Percentiles rank a stretch among this genome's conserved stretches.
Conservation (phyloP, 2,113 vertebrate genomes). For the Pampusana beccarii region DNA sequence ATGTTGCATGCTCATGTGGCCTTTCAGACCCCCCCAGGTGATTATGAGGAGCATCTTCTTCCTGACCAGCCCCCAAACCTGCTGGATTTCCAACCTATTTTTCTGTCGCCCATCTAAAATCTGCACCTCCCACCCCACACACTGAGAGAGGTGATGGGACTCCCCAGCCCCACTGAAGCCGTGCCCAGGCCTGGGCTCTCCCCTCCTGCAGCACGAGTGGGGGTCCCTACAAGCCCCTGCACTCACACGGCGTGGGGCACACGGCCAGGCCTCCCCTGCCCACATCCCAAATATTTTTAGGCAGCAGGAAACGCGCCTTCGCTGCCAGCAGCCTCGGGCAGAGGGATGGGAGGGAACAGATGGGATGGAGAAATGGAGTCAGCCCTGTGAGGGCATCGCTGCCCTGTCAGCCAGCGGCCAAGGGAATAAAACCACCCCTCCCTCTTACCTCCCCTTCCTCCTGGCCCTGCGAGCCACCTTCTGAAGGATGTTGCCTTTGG, state of each 20-base stretch:
- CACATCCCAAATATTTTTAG: not conserved
- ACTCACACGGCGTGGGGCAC: no score
- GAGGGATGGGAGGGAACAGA: not conserved
- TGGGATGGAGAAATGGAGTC: not conserved
- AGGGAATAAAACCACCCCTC: not conserved
- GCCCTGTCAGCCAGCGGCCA: not conserved
- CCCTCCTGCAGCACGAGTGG: not conserved
- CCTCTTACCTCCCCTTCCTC: not conserved
- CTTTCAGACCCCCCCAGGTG: not conserved
- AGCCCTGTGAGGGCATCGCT: not conserved
- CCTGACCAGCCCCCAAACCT: not conserved
- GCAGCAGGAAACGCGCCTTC: not conserved
- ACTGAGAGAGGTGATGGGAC: not conserved
- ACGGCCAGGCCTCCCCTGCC: not conserved
- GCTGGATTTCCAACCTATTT: not conserved
- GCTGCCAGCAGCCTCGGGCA: not conserved
- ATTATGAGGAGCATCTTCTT: not conserved
- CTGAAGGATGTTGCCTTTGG: slow-evolving; percentile 62
- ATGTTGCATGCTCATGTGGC: no score
- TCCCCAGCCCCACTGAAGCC: not conserved
- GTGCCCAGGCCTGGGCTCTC: not conserved
- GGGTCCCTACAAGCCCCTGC: no score
- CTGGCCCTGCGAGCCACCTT: not conserved
- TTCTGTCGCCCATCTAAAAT: no score
- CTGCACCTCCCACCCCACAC: no score